Evolutionary conservation across 2,888 invertebrate species (phyloP), one percentile per base, ranked within the genome.

Genomic region (Tinea pellionella): DNA sequence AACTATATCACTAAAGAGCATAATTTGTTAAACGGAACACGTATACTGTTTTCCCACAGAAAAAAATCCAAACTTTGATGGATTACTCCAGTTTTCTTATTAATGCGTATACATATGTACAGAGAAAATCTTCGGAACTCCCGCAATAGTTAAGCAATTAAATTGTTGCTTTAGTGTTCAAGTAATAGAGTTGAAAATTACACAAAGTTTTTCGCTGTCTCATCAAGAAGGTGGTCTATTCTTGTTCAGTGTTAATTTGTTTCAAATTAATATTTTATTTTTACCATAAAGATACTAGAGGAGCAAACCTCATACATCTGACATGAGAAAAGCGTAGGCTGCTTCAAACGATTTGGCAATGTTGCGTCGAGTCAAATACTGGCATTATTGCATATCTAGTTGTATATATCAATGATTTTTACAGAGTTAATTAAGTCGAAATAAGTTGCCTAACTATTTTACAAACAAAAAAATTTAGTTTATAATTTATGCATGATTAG

Each of bases 1-100:
- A 37, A 37, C 1, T 37, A n/a, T 37, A 37, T 37, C 37, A 37
- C 37, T 37, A 30, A 30, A 30, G 11, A 37, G 37, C 9, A 9
- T 37, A 37, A 37, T 37, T 37, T 37, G 37, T 37, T 37, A 47
- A 47, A 47, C 47, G 18, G 15, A 47, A 47, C 47, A 47, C 47
- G 47, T 47, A 47, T 16, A 16, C 18, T 9, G 15, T 9, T 16
- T 16, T 47, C 47, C 19, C 19, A 29, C 55, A 18, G 55, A 55
- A 59, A 42, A 30, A 59, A 37, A 16, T 41, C 24, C 16, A 41
- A 59, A 59, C 15, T 41, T 59, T 59, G 59, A 59, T 59, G 59
- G 59, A 59, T 59, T 19, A 19, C 59, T 6, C 37, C 37, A 13
- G 59, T 24, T 59, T 41, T 15, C 16, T 59, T 59, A 59, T 59